phyloP scores from a whole-genome alignment of 2,113 vertebrate species.

The Elaphurus davidianus region DNA sequence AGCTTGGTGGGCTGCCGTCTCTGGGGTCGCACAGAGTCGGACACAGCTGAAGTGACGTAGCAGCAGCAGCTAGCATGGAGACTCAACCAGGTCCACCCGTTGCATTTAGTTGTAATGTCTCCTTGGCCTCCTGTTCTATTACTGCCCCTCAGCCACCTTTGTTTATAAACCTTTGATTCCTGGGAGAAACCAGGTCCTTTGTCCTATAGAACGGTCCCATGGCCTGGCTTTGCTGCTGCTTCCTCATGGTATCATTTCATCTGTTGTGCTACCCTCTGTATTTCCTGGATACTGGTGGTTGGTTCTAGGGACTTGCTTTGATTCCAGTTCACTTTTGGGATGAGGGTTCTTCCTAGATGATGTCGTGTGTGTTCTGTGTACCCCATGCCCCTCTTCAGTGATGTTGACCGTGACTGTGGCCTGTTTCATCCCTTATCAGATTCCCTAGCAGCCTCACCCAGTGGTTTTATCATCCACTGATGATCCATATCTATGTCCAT shows the following conservation, averaged over 20 bases:
- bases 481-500: background rate
- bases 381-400: background rate
- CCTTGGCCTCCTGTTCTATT: background rate
- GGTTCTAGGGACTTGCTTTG: background rate
- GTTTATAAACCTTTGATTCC: background rate
- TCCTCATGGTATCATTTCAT: background rate
- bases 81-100: background rate
- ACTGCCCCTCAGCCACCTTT: background rate
- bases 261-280: background rate
- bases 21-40: too few species aligned
- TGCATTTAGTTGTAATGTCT: background rate
- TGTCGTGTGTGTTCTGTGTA: background rate
- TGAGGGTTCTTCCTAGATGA: background rate
- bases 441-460: background rate
- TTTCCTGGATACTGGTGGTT: background rate
- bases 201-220: rapidly evolving
- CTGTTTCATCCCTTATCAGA: background rate
- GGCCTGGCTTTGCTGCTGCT: background rate
- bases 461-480: background rate
- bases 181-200: background rate
- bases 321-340: background rate
- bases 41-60: too few species aligned
- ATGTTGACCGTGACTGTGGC: background rate
- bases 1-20: too few species aligned
- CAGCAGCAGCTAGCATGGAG: background rate